These are phyloP conservation scores for Cirrhinus mrigala DNA, from an alignment of 2,797 vertebrate genomes.

Conservation along the genomic window DNA sequence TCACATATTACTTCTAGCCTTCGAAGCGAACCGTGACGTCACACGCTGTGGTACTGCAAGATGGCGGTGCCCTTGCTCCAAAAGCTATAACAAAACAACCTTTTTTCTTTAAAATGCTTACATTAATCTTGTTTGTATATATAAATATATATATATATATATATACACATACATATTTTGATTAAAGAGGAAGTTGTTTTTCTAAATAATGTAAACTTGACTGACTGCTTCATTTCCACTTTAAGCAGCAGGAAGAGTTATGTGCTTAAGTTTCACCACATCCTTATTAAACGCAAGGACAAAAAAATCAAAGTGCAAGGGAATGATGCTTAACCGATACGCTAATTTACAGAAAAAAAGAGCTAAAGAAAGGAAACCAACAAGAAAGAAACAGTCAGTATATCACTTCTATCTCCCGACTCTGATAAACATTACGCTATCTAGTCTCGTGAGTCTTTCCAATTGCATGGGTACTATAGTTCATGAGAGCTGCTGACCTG, in stretches of 20 bases:
- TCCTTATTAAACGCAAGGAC: not conserved
- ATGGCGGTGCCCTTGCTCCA: no score
- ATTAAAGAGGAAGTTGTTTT: no score
- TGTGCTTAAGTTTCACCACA: not conserved
- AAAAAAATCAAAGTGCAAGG: not conserved
- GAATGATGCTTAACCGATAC: not conserved
- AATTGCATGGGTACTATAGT: slow-evolving; percentile 35
- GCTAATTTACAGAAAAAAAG: not conserved
- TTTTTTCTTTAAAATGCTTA: no score
- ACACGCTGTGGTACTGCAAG: no score
- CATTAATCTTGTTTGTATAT: no score
- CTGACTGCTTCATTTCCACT: no score
- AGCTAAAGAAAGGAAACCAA: not conserved
- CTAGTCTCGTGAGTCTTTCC: not conserved
- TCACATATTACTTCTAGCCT: no score
- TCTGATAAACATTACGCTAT: slow-evolving; percentile 11
- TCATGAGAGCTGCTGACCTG: slow-evolving; percentile 42
- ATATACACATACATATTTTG: no score
- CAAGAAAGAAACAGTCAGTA: not conserved
- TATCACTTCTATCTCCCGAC: not conserved
- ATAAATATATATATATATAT: no score
- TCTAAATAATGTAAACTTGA: no score
- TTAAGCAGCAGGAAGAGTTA: not conserved
- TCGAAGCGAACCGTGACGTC: no score
- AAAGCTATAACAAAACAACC: no score